Percentiles rank a stretch among this genome's conserved stretches.
phyloP scores from a whole-genome alignment of 2,888 invertebrate genomes.

The Amphimallon solstitiale region DNA sequence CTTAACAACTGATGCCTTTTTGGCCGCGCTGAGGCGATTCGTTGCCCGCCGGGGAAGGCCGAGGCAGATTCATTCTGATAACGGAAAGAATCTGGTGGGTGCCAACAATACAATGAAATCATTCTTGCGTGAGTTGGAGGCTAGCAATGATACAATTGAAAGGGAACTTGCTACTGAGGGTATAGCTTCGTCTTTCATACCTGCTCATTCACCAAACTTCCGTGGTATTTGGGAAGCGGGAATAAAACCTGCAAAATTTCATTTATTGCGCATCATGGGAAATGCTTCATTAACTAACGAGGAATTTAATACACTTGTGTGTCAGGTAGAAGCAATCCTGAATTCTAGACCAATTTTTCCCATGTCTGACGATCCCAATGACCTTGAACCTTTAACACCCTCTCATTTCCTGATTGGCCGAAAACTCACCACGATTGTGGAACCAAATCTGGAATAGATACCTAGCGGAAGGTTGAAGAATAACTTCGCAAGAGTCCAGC shows the following conservation, averaged over 20 bases:
- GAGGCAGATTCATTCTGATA: no score
- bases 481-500: no score
- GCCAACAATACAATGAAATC: no score
- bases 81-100: no score
- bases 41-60: not conserved
- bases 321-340: not conserved
- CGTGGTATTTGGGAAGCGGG: not conserved
- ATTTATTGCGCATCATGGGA: not conserved
- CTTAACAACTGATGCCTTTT: not conserved
- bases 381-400: no score
- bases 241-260: not conserved
- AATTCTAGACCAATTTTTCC: not conserved
- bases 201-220: not conserved
- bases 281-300: not conserved
- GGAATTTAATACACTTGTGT: not conserved
- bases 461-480: no score
- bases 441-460: no score
- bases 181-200: not conserved
- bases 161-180: not conserved
- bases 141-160: no score
- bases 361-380: not conserved
- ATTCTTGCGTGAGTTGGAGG: no score
- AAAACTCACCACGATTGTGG: not conserved
- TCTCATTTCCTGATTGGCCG: not conserved
- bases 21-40: not conserved